These are phyloP conservation scores for Cylloceria caligata DNA, from an alignment of 2,888 invertebrate species.

Conservation along the genomic window DNA sequence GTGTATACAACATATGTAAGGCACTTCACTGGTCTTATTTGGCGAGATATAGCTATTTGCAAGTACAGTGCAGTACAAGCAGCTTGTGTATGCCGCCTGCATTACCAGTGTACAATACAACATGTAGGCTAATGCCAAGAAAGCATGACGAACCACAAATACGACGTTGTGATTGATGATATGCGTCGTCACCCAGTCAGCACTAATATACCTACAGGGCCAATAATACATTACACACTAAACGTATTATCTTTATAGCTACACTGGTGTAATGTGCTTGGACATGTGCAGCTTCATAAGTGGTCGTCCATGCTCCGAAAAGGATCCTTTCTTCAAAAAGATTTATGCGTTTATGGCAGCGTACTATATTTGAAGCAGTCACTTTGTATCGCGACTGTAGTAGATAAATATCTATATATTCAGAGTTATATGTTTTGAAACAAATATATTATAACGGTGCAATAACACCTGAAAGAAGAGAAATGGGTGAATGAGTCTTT, in stretches of 20 bases:
- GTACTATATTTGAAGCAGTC: neutral
- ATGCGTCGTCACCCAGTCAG: conserved; percentile 75
- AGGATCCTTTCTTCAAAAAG: conserved; percentile 31
- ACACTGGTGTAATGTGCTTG: conserved; percentile 30
- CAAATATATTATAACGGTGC: conserved; percentile 49
- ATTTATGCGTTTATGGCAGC: no score
- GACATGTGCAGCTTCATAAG: conserved; percentile 35
- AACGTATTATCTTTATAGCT: conserved; percentile 62
- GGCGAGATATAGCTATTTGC: conserved; percentile 17
- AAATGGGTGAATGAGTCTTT: conserved; percentile 63
- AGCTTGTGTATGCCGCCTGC: neutral
- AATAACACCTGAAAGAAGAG: conserved; percentile 51
- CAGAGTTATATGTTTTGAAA: no score
- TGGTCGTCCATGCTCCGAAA: conserved; percentile 35
- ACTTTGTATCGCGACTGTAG: no score
- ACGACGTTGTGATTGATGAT: conserved; percentile 78
- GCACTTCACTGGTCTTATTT: conserved; percentile 26
- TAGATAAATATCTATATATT: no score
- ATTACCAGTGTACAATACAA: conserved; percentile 43
- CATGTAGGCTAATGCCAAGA: conserved; percentile 81
- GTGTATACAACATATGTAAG: neutral
- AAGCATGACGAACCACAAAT: conserved; percentile 77
- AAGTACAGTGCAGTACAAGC: neutral
- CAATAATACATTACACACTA: conserved; percentile 39
- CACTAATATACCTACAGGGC: conserved; percentile 59